Conservation (phyloP, 2,888 invertebrate species). For the Phengaris arion region DNA sequence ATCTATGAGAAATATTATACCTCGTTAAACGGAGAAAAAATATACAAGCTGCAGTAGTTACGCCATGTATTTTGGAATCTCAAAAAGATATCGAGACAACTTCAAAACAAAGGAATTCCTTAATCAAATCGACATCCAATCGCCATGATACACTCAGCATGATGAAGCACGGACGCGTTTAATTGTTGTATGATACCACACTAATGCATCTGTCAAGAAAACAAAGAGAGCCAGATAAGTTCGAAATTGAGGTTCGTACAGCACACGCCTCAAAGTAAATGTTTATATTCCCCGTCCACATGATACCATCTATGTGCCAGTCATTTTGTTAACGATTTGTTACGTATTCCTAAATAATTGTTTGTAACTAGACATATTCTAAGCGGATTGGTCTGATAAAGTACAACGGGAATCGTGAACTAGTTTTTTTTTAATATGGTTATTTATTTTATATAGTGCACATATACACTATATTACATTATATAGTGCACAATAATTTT, state of each 20-base stretch:
- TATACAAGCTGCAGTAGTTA: background rate
- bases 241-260: conserved; percentile 69
- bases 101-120: conserved; percentile 68
- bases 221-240: conserved; percentile 74
- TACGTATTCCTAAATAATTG: conserved; percentile 39
- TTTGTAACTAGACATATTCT: conserved; percentile 12
- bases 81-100: conserved; percentile 31
- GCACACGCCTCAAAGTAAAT: conserved; percentile 69
- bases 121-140: conserved; percentile 55
- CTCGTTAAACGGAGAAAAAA: too few species aligned
- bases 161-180: conserved; percentile 73
- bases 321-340: conserved; percentile 57
- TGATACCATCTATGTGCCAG: conserved; percentile 65
- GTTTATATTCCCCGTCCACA: conserved; percentile 74
- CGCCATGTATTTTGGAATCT: background rate
- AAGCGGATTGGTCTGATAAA: background rate
- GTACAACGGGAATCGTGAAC: background rate
- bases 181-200: conserved; percentile 76
- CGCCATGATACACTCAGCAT: conserved; percentile 55
- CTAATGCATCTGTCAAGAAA: conserved; percentile 79
- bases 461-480: too few species aligned
- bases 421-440: background rate
- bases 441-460: too few species aligned
- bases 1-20: too few species aligned
- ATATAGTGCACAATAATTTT: background rate